Conservation (phyloP, 92 coral and sea anemone genomes). For the Scolanthus callimorphus region DNA sequence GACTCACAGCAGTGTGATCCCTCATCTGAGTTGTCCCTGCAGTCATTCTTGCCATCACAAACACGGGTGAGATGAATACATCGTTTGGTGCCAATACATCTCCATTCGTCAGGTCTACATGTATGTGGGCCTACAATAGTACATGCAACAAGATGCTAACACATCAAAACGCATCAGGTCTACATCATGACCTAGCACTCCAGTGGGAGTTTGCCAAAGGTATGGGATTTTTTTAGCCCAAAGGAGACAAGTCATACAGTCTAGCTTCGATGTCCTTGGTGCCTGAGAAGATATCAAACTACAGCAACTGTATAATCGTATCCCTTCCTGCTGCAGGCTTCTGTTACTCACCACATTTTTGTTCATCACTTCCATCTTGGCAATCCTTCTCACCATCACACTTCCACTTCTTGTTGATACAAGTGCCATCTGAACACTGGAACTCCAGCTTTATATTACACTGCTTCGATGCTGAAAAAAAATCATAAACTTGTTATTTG, state of each 20-base stretch:
- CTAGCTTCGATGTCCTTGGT: no score
- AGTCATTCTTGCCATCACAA: constrained; percentile 81
- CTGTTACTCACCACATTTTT: constrained; percentile 50
- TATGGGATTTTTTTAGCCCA: no score
- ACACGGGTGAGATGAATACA: constrained; percentile 67
- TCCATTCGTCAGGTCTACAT: constrained; percentile 64
- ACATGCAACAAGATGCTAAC: no score
- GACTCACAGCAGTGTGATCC: constrained; percentile 85
- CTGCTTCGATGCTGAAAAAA: no score
- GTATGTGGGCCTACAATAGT: no score
- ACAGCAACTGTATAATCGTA: no score
- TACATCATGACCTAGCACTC: no score
- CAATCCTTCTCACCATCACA: constrained; percentile 86
- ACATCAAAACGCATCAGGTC: no score
- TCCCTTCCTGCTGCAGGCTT: background rate
- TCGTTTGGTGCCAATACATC: constrained; percentile 67
- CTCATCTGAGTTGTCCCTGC: constrained; percentile 93
- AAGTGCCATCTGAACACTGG: constrained; percentile 63
- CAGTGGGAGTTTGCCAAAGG: no score
- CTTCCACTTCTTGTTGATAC: constrained; percentile 63
- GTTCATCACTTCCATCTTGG: constrained; percentile 71
- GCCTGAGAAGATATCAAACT: no score
- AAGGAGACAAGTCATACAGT: no score
- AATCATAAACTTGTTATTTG: no score
- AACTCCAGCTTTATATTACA: constrained; percentile 58